Conservation (phyloP, 2,797 vertebrate species). For the Peromyscus eremicus region DNA sequence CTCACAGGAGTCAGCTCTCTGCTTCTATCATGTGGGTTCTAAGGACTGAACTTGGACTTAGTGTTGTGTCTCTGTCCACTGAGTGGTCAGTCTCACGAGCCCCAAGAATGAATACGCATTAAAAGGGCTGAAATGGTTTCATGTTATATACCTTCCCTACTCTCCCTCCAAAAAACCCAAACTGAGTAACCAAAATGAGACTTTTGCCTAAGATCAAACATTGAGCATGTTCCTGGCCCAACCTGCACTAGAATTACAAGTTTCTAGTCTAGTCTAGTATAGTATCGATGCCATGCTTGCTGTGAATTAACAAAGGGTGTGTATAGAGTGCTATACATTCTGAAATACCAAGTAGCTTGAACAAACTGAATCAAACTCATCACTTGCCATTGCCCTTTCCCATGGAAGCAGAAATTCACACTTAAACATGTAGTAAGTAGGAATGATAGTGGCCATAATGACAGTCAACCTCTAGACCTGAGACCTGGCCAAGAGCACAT, state of each 20-base stretch:
- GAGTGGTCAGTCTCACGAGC: neutral
- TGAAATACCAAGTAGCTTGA: constrained; percentile 31
- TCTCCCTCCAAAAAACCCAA: neutral
- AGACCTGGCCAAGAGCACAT: neutral
- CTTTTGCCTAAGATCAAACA: neutral
- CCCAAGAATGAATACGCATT: neutral
- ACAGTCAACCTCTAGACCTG: neutral
- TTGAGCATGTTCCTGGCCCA: neutral
- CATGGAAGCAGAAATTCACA: constrained; percentile 48
- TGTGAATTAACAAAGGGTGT: constrained; percentile 40
- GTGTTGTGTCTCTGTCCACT: neutral
- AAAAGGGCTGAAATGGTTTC: neutral
- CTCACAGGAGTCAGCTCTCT: neutral
- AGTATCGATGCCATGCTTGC: neutral
- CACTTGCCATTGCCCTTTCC: neutral
- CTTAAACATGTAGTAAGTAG: neutral
- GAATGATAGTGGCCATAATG: neutral
- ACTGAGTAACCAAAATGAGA: neutral
- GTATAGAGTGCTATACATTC: neutral
- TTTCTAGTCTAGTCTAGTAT: neutral
- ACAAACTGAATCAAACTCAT: constrained; percentile 18
- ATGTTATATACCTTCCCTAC: neutral
- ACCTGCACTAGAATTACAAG: neutral
- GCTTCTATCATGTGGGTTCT: neutral
- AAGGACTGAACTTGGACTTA: neutral